phyloP scores from a whole-genome alignment of 1,140 invertebrate genomes.

The Polypedilum pembai region DNA sequence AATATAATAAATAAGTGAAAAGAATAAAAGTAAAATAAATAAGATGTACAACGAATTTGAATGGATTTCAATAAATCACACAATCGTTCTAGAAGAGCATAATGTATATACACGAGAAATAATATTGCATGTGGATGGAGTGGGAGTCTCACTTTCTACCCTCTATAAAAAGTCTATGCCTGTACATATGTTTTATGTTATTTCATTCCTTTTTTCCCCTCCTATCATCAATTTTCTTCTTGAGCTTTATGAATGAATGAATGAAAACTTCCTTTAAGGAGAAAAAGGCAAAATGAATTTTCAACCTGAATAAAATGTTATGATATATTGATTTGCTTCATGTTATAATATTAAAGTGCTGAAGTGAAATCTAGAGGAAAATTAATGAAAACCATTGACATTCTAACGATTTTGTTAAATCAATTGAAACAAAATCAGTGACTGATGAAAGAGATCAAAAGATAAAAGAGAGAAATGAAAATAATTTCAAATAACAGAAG shows the following conservation, averaged over 20 bases:
- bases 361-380: no score
- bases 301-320: no score
- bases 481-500: no score
- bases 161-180: conserved; percentile 2
- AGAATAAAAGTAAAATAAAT: not conserved
- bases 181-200: not conserved
- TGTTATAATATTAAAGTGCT: no score
- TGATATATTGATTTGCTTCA: no score
- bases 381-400: no score
- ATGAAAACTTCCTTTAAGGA: not conserved
- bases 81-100: not conserved
- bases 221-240: conserved; percentile 12
- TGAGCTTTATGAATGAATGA: not conserved
- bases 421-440: no score
- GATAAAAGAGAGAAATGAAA: no score
- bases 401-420: no score
- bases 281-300: no score
- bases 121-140: not conserved
- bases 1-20: not conserved
- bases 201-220: conserved; percentile 5
- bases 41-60: conserved; percentile 4
- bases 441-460: no score
- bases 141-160: not conserved
- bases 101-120: not conserved
- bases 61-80: conserved; percentile 26